Evolutionary conservation across 1,140 invertebrate species (phyloP).

Genomic region (Cyrtorhinus lividipennis): DNA sequence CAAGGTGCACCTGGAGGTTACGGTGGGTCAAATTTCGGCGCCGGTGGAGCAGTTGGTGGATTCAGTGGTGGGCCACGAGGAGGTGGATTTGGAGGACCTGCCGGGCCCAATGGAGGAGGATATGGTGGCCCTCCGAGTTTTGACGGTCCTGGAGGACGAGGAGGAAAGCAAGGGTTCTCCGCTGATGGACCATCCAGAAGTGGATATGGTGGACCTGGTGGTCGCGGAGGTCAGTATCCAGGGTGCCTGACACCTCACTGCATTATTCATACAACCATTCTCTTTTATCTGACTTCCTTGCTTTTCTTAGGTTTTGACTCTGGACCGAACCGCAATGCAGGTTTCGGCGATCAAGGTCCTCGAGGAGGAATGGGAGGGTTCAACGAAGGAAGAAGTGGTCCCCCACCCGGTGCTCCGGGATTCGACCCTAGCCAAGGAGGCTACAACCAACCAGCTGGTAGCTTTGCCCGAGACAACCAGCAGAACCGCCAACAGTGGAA

Average conservation of each 20-base stretch:
- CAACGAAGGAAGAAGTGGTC: background rate
- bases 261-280: no score
- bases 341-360: background rate
- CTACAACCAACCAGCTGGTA: background rate
- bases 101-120: background rate
- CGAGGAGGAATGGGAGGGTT: background rate
- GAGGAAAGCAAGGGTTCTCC: background rate
- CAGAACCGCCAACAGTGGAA: background rate
- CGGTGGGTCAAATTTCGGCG: background rate
- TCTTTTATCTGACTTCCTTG: background rate
- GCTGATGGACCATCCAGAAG: background rate
- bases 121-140: background rate
- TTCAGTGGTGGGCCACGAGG: background rate
- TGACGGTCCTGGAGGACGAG: background rate
- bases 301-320: background rate
- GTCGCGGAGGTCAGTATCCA: background rate
- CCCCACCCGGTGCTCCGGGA: background rate
- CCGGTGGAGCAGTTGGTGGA: background rate
- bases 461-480: background rate
- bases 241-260: background rate
- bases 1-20: constrained; percentile 10
- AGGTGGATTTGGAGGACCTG: background rate
- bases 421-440: background rate
- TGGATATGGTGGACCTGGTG: background rate
- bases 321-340: background rate